Conservation (phyloP, 2,888 invertebrate genomes). For the Heliothis peltigera region DNA sequence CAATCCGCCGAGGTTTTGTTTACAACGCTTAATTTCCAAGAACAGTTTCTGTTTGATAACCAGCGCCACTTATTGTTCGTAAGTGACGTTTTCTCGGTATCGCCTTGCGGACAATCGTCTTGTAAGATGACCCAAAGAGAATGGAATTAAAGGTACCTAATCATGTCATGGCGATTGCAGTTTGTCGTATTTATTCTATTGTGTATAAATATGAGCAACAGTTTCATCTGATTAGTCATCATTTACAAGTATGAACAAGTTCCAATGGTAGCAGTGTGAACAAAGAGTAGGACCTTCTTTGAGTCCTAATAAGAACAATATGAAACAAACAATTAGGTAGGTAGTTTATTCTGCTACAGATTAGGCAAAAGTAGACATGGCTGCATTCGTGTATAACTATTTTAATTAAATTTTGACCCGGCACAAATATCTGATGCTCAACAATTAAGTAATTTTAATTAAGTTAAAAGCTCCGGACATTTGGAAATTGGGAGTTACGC, state of each 20-base stretch:
- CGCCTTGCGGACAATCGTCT: slow-evolving; percentile 57
- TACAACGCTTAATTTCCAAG: slow-evolving; percentile 76
- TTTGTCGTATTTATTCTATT: slow-evolving; percentile 7
- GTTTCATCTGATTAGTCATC: slow-evolving; percentile 54
- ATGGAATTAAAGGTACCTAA: slow-evolving; percentile 24
- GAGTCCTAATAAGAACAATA: slow-evolving; percentile 17
- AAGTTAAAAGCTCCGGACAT: background rate
- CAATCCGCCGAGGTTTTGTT: slow-evolving; percentile 66
- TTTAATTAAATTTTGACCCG: background rate
- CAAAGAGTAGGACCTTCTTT: slow-evolving; percentile 57
- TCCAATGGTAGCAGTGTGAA: slow-evolving; percentile 47
- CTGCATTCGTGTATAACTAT: slow-evolving; percentile 6
- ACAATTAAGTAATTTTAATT: slow-evolving; percentile 9
- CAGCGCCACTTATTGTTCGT: slow-evolving; percentile 73
- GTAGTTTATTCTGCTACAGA: background rate
- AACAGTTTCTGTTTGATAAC: slow-evolving; percentile 71
- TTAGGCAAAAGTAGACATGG: slow-evolving; percentile 6
- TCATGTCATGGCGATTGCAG: slow-evolving; percentile 12
- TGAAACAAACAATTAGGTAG: slow-evolving; percentile 18
- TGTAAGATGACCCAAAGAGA: slow-evolving; percentile 45
- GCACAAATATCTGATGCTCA: background rate
- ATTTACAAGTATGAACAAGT: slow-evolving; percentile 58
- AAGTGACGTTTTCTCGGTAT: slow-evolving; percentile 69
- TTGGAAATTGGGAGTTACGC: background rate
- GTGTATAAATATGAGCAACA: slow-evolving; percentile 5